Conservation (phyloP, 1,140 invertebrate species). For the Drosophila lacertosa region DNA sequence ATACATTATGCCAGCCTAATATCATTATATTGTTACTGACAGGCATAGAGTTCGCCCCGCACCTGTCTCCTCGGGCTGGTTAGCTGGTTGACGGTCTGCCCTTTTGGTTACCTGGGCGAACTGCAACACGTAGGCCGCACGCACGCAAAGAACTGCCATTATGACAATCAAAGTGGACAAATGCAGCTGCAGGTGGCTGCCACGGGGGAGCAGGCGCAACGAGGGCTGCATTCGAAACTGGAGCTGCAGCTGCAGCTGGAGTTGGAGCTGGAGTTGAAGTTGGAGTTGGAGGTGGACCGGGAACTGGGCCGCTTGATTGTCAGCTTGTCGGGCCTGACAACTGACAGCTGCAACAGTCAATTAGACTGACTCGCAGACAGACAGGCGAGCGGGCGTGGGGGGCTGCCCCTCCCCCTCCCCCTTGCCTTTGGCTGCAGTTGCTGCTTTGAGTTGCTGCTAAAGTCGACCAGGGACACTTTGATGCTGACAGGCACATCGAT, state of each 20-base stretch:
- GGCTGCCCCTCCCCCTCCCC: background rate
- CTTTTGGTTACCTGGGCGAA: conserved; percentile 11
- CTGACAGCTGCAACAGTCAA: conserved; percentile 62
- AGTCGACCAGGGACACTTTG: conserved; percentile 41
- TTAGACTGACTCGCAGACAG: background rate
- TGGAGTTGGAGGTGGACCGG: no score
- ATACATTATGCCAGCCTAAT: conserved; percentile 75
- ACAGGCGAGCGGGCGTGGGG: background rate
- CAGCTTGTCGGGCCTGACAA: conserved; percentile 45
- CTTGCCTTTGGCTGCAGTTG: conserved; percentile 24
- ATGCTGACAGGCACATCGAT: conserved; percentile 40
- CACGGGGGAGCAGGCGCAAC: background rate
- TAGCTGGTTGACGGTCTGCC: background rate
- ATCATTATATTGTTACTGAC: conserved; percentile 60
- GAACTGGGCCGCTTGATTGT: conserved; percentile 20
- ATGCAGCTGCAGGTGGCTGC: conserved; percentile 54
- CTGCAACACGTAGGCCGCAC: conserved; percentile 19
- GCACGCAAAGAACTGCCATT: conserved; percentile 72
- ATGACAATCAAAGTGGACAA: conserved; percentile 78
- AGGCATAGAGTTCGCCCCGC: conserved; percentile 1
- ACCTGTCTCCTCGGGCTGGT: background rate
- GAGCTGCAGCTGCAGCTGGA: background rate
- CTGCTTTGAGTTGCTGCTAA: conserved; percentile 33
- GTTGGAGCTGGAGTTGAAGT: background rate
- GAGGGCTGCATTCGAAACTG: no score